Evolutionary conservation across 2,113 vertebrate genomes (phyloP).

Genomic region (Aldabrachelys gigantea): DNA sequence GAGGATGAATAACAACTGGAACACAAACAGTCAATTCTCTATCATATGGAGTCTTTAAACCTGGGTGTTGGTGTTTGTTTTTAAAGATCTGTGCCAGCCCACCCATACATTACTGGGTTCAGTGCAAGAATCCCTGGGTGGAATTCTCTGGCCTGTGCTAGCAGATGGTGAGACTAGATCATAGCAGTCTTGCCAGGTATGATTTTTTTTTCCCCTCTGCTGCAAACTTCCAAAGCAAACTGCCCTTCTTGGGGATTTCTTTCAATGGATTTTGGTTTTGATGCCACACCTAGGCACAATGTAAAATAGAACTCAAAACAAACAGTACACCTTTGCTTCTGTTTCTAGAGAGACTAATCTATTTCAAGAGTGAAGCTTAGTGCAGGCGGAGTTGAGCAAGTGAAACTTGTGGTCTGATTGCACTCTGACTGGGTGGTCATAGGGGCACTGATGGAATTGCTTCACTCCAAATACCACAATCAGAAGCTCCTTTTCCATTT

Average conservation of each 20-base stretch:
- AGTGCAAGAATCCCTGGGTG: not conserved
- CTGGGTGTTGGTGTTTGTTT: not conserved
- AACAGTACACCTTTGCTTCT: not conserved
- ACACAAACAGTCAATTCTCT: not conserved
- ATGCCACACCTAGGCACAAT: not conserved
- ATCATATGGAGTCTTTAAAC: not conserved
- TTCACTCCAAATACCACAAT: too few species aligned
- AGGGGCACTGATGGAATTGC: too few species aligned
- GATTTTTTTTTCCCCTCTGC: not conserved
- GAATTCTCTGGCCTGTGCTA: not conserved
- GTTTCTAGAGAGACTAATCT: too few species aligned
- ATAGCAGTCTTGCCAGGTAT: not conserved
- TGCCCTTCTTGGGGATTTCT: not conserved
- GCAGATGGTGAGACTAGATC: not conserved
- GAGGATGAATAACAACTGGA: not conserved
- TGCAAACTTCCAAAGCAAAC: not conserved
- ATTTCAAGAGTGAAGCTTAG: too few species aligned
- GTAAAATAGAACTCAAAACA: not conserved
- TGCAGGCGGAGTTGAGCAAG: too few species aligned
- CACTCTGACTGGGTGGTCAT: too few species aligned
- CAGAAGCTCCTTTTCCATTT: too few species aligned
- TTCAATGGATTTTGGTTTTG: not conserved
- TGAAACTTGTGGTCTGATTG: too few species aligned
- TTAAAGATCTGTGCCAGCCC: not conserved
- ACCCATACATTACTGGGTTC: not conserved